Conservation (phyloP, 2,888 invertebrate genomes). For the Prenolepis imparis region DNA sequence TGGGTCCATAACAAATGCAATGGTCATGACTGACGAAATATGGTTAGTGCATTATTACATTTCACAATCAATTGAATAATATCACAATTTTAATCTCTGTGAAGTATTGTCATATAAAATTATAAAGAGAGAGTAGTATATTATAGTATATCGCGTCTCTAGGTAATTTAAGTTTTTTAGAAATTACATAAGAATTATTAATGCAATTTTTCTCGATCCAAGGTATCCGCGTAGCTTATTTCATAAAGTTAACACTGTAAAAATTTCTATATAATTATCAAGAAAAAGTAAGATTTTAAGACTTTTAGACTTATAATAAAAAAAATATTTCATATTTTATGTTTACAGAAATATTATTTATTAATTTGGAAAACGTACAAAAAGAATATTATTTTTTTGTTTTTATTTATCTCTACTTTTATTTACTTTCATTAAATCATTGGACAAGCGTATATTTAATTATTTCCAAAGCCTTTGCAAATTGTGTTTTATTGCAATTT, state of each 20-base stretch:
- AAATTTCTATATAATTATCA: not conserved
- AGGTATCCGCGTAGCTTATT: not conserved
- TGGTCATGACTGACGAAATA: constrained; percentile 47
- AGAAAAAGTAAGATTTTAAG: too few relatives aligned
- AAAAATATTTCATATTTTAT: not conserved
- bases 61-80: constrained; percentile 8
- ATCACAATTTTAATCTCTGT: not conserved
- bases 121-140: not conserved
- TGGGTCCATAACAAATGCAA: constrained; percentile 9
- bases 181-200: not conserved
- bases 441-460: not conserved
- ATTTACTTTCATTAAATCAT: not conserved
- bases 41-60: constrained; percentile 9
- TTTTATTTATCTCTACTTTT: not conserved
- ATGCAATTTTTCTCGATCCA: not conserved
- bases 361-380: not conserved
- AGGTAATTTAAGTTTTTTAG: not conserved
- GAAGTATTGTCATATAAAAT: not conserved
- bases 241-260: not conserved
- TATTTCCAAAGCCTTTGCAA: not conserved
- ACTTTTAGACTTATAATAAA: not conserved
- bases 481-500: not conserved
- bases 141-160: too few relatives aligned
- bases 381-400: not conserved
- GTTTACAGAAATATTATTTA: not conserved